phyloP scores from a whole-genome alignment of 2,113 vertebrate species.

The Leptocoma aspasia region DNA sequence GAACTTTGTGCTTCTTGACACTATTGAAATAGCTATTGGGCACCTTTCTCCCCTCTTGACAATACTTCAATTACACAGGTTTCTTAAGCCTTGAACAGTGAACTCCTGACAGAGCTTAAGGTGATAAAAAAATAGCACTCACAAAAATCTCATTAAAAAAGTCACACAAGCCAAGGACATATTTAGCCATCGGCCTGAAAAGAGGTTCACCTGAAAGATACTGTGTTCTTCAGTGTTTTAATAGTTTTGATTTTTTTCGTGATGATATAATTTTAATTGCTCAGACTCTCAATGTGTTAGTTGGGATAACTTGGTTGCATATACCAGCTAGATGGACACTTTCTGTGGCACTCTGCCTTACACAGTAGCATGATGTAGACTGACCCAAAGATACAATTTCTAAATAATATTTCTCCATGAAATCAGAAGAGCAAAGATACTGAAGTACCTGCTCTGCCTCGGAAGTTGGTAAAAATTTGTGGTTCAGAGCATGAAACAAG shows the following conservation, averaged over 20 bases:
- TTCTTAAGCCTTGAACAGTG: neutral
- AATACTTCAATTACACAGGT: neutral
- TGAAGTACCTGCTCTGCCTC: neutral
- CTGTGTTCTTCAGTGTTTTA: neutral
- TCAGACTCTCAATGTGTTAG: neutral
- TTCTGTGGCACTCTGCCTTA: neutral
- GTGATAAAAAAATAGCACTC: neutral
- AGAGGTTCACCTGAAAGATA: neutral
- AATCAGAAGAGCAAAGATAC: neutral
- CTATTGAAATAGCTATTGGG: neutral
- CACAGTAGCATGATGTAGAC: neutral
- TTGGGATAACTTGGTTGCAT: neutral
- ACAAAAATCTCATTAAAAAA: neutral
- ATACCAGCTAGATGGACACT: neutral
- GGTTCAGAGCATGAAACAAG: neutral
- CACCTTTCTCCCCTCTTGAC: neutral
- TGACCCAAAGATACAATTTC: neutral
- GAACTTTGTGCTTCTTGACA: neutral
- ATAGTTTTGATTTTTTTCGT: neutral
- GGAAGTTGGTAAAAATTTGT: neutral
- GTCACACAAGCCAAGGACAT: neutral
- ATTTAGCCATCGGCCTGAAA: neutral
- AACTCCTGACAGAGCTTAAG: neutral
- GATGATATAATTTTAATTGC: neutral
- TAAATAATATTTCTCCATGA: neutral